Evolutionary conservation across 2,113 vertebrate species (phyloP), one percentile per base, ranked within the genome.

Genomic region (Silurus meridionalis): DNA sequence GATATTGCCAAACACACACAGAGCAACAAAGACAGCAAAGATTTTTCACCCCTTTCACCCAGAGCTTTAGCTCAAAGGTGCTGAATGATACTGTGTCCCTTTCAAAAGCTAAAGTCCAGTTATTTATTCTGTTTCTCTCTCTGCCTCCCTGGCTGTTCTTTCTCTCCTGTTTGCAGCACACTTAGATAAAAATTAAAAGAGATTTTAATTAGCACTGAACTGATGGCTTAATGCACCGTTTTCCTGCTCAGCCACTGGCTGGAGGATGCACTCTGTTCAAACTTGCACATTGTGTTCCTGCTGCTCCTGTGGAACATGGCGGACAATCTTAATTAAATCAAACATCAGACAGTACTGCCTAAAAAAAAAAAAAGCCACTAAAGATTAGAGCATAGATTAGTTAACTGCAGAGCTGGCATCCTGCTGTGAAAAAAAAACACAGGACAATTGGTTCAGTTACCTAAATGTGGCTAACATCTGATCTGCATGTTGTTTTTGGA

Each of bases 291-390:
- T 53, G 52, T 79, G n/a, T 61, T 87, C 58, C 86, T 66, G 46
- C 78, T 82, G 46, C 83, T 79, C 57, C 83, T 63, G 66, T 28
- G 71, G 78, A 82, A 86, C 71, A 85, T 80, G 66, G 83, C 7
- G 28, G 88, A 74, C 85, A 87, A 90, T 91, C 91, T 90, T 91
- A 90, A 92, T 92, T 89, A 85, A 92, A 92, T 92, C 91, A 90
- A 86, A 82, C 87, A 77, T 89, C 87, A 82, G 83, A 83, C 46
- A 19, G 86, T 53, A 60, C 83, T 50, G 80, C 78, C 87, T 81
- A 80, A 87, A 89, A 89, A 85, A 84, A 75, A 83, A 75, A 87
- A 89, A 89, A 85, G 82, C 64, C 4, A 57, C 17, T 19, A 69
- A 61, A 89, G 82, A 90, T 90, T 89, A 89, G 79, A 90, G 86